Percentiles rank a stretch among this genome's conserved stretches.
phyloP scores from a whole-genome alignment of 2,113 vertebrate species.

The Cygnus atratus region DNA sequence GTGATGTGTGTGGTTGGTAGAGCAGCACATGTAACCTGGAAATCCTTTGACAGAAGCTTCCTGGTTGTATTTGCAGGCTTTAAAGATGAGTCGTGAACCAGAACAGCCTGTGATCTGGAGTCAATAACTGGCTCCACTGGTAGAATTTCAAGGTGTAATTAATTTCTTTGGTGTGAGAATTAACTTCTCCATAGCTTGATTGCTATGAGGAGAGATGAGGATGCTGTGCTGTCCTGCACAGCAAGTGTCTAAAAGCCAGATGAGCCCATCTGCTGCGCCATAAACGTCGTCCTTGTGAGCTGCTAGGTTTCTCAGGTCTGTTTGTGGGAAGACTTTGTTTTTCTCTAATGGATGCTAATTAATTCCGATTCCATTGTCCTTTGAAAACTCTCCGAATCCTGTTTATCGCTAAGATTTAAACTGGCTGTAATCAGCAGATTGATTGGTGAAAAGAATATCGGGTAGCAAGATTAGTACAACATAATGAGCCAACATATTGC shows the following conservation, averaged over 20 bases:
- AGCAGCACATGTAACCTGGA: neutral
- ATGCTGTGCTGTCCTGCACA: neutral
- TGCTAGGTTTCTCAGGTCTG: neutral
- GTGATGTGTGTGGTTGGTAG: neutral
- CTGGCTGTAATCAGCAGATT: neutral
- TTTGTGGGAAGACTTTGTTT: neutral
- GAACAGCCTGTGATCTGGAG: neutral
- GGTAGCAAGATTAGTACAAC: constrained; percentile 3
- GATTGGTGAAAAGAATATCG: neutral
- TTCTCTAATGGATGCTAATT: neutral
- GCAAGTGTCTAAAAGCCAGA: neutral
- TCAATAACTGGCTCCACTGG: neutral
- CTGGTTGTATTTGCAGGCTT: neutral
- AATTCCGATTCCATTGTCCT: neutral
- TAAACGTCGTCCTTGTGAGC: neutral
- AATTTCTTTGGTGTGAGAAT: neutral
- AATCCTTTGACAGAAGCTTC: neutral
- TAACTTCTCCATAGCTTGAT: neutral
- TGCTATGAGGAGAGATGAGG: neutral
- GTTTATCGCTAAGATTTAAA: neutral
- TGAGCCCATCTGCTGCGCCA: neutral
- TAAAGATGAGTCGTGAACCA: neutral
- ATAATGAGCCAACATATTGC: neutral
- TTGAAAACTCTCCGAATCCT: neutral
- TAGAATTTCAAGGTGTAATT: constrained; percentile 11